phyloP scores from a whole-genome alignment of 2,888 invertebrate genomes.

The Dione juno region DNA sequence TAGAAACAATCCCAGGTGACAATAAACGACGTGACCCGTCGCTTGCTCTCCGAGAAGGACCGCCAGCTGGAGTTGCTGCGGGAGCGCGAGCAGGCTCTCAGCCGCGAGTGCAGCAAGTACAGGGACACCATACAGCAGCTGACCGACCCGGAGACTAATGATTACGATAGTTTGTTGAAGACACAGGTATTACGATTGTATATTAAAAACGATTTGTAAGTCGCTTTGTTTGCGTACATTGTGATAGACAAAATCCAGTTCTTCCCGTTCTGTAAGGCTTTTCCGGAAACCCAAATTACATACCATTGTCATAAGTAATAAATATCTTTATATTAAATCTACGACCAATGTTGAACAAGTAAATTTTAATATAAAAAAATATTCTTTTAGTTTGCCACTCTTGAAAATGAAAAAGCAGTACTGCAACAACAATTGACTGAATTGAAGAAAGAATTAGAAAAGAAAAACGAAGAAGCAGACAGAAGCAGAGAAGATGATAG shows the following conservation, averaged over 20 bases:
- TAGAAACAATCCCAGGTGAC: constrained; percentile 55
- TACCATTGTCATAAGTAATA: no score
- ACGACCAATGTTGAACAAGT: background rate
- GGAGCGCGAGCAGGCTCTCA: constrained; percentile 84
- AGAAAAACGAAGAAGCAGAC: constrained; percentile 68
- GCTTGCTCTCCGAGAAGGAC: constrained; percentile 88
- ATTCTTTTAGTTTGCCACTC: constrained; percentile 60
- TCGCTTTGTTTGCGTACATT: no score
- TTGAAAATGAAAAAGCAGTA: constrained; percentile 71
- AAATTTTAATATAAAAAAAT: background rate
- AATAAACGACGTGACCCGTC: constrained; percentile 86
- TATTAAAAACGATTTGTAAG: no score
- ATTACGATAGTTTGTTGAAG: constrained; percentile 74
- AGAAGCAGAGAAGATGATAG: constrained; percentile 72
- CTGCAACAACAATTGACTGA: constrained; percentile 70
- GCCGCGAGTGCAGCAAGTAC: constrained; percentile 86
- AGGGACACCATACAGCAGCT: constrained; percentile 87
- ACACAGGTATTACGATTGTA: constrained; percentile 58
- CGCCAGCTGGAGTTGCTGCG: constrained; percentile 86
- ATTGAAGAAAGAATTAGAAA: constrained; percentile 73
- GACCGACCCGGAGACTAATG: constrained; percentile 85
- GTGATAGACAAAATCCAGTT: no score
- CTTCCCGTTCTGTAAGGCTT: no score
- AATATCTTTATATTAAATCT: no score
- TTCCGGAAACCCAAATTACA: no score